These are phyloP conservation scores for Zaprionus kolodkinae DNA, from an alignment of 1,140 invertebrate species.

Conservation along the genomic window DNA sequence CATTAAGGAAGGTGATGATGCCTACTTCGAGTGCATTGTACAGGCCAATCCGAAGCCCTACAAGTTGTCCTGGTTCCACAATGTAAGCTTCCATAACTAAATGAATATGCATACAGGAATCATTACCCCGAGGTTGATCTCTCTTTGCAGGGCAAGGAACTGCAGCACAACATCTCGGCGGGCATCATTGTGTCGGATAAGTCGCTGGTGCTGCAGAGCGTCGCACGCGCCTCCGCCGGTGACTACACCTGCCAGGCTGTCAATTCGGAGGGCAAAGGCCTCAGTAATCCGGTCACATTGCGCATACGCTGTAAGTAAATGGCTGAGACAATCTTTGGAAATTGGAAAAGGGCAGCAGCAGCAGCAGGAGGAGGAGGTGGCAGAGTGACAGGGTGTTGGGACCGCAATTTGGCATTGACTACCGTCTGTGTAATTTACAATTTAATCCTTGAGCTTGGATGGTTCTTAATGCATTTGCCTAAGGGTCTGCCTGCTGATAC, in stretches of 20 bases:
- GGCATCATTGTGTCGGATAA: conserved; percentile 93
- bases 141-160: conserved; percentile 87
- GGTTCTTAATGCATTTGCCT: conserved; percentile 76
- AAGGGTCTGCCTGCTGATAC: conserved; percentile 31
- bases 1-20: conserved; percentile 94
- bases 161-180: conserved; percentile 90
- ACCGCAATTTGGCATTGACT: conserved; percentile 74
- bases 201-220: conserved; percentile 92
- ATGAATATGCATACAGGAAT: conserved; percentile 10
- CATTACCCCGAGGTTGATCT: not conserved
- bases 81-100: conserved; percentile 87
- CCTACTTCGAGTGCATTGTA: conserved; percentile 92
- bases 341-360: not conserved
- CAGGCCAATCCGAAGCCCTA: conserved; percentile 92
- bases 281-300: conserved; percentile 91
- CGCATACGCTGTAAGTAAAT: conserved; percentile 92
- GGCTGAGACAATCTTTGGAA: conserved; percentile 32
- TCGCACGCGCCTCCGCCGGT: conserved; percentile 91
- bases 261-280: conserved; percentile 92
- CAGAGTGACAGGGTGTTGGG: conserved; percentile 19
- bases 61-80: conserved; percentile 93
- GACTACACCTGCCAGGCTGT: conserved; percentile 92
- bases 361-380: not conserved
- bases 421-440: conserved; percentile 78
- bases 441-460: conserved; percentile 81